phyloP scores from a whole-genome alignment of 2,888 invertebrate species.

The Pyralis farinalis region DNA sequence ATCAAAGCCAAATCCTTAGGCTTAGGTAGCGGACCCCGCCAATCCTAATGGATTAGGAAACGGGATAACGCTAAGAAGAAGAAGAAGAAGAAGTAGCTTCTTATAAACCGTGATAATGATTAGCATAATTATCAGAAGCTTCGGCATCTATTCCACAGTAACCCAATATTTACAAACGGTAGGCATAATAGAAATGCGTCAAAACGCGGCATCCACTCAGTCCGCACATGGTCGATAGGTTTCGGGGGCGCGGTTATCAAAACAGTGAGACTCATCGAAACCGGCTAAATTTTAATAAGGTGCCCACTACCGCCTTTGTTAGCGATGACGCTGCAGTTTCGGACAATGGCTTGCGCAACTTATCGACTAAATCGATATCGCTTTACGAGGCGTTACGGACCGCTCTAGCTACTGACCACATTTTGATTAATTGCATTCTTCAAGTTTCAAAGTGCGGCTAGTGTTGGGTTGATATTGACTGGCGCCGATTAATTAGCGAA shows the following conservation, averaged over 20 bases:
- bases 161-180: conserved; percentile 56
- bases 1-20: too few species aligned
- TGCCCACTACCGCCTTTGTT: conserved; percentile 79
- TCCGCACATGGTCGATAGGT: conserved; percentile 48
- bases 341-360: conserved; percentile 77
- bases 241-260: conserved; percentile 68
- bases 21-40: too few species aligned
- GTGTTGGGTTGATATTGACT: conserved; percentile 52
- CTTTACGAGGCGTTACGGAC: conserved; percentile 77
- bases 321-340: conserved; percentile 64
- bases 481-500: conserved; percentile 77
- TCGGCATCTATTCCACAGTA: conserved; percentile 30
- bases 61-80: too few species aligned
- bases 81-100: too few species aligned
- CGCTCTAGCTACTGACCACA: conserved; percentile 75
- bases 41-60: too few species aligned
- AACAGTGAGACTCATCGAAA: conserved; percentile 72
- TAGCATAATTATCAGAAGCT: conserved; percentile 18
- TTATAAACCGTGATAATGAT: too few species aligned
- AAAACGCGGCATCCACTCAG: conserved; percentile 50
- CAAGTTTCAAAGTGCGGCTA: conserved; percentile 42
- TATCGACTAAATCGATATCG: conserved; percentile 79
- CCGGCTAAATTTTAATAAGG: conserved; percentile 79
- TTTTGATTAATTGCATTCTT: conserved; percentile 79
- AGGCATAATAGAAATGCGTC: conserved; percentile 52